Percentiles rank a stretch among this genome's conserved stretches.
These are phyloP conservation scores for Papilio xuthus DNA, from an alignment of 1,140 invertebrate genomes.

Conservation along the genomic window DNA sequence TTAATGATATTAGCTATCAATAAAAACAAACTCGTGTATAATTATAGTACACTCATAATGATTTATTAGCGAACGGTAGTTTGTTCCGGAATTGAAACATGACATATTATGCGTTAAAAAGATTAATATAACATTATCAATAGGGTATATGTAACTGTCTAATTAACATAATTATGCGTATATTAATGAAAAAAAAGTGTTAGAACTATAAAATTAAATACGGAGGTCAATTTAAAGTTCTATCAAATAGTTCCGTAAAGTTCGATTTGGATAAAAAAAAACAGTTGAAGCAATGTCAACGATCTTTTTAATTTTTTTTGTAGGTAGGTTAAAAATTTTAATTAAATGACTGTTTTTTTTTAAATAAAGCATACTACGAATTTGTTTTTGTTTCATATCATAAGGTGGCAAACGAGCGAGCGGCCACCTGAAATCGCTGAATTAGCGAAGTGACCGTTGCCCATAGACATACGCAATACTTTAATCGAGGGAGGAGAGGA, in stretches of 20 bases:
- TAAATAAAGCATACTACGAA: background rate
- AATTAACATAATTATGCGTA: conserved; percentile 20
- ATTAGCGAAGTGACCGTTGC: too few relatives aligned
- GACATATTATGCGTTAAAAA: conserved; percentile 6
- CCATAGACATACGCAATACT: too few relatives aligned
- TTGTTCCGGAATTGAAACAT: background rate
- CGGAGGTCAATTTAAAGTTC: background rate
- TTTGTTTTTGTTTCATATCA: too few relatives aligned
- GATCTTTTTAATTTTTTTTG: background rate
- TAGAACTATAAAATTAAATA: background rate
- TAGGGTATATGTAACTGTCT: conserved; percentile 13
- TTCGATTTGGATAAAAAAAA: too few relatives aligned
- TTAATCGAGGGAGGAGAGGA: too few relatives aligned
- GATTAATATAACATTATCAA: background rate
- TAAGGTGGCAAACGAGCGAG: too few relatives aligned
- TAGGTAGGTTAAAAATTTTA: too few relatives aligned
- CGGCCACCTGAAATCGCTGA: too few relatives aligned
- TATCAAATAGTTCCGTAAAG: background rate
- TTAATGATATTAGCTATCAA: background rate
- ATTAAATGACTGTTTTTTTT: too few relatives aligned
- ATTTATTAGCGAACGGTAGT: conserved; percentile 6
- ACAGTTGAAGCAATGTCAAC: background rate
- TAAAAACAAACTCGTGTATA: conserved; percentile 8
- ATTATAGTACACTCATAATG: background rate
- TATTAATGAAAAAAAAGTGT: background rate